Base-by-base conservation (phyloP, 2,113 vertebrate species). In the Heliornis fulica region DNA sequence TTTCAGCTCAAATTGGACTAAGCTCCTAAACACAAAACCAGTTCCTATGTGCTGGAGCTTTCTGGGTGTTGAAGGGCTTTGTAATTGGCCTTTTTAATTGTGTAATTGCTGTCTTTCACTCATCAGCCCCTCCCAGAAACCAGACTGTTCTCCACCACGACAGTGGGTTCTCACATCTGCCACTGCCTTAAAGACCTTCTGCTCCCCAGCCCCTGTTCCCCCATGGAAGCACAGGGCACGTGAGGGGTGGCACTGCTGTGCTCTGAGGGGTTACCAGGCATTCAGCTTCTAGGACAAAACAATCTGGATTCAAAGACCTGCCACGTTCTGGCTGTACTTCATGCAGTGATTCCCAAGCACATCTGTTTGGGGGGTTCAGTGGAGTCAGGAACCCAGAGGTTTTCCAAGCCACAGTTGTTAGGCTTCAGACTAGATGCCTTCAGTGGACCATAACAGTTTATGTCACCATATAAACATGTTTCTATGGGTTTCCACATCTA, bases 161-260 rank as follows among this genome's bases (percentile, higher is more conserved):
- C 29, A 32, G 22, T 13, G 17, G 15, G 9, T 32, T 83, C 41
- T 43, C 34, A 12, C 21, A 8, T 43, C 6, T 36, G 40, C 11
- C 6, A 0, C 5, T 11, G 50, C 56, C 51, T 54, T 17, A 10
- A 69, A 13, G 40, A n/a, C 5, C 29, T 48, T 15, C 25, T 23
- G 7, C 20, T 43, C 1, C 66, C 68, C n/a, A 90, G 51, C n/a
- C 23, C 53, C 3, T 8, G 1, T 15, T 40, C 40, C 53, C 48
- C 17, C 1, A 1, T 2, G 25, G 53, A 10, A 40, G 31, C 29
- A 1, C 0, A 4, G 43, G 34, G 36, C 26, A 19, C 7, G 0
- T 3, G 4, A 1, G n/a, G 45, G 3, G 15, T 4, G 71, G 36
- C 17, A 57, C 29, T 25, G 64, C 7, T 53, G 38, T 16, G 5